phyloP scores from a whole-genome alignment of 2,113 vertebrate genomes.

The Semnornis frantzii region DNA sequence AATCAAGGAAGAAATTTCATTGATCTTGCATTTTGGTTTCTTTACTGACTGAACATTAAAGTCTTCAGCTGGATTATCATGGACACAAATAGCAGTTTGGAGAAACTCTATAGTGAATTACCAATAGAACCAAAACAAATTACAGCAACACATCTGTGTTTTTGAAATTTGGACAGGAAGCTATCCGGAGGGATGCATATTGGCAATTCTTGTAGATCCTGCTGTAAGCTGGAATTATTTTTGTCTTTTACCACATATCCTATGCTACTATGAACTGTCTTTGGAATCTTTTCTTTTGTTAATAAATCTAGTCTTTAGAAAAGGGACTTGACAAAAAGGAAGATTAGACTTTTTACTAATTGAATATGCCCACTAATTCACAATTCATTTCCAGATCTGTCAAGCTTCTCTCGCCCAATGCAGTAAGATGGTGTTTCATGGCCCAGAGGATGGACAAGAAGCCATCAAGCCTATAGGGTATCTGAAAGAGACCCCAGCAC shows the following conservation, averaged over 20 bases:
- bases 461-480: neutral
- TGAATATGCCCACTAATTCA: accelerated
- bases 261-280: neutral
- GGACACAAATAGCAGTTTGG: neutral
- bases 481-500: neutral
- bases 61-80: neutral
- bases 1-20: neutral
- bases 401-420: neutral
- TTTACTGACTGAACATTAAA: neutral
- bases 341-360: neutral
- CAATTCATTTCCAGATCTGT: neutral
- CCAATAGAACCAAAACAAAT: neutral
- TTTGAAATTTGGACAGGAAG: neutral
- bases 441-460: neutral
- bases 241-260: neutral
- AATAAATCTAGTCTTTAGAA: neutral
- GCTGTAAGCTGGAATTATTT: neutral
- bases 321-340: neutral
- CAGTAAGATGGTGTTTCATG: neutral
- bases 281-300: neutral
- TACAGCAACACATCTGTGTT: neutral
- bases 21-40: neutral
- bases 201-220: neutral
- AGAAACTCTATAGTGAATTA: neutral
- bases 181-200: neutral